Percentiles rank a stretch among this genome's conserved stretches.
phyloP scores from a whole-genome alignment of 2,888 invertebrate genomes.

The Stenchaetothrips biformis region DNA sequence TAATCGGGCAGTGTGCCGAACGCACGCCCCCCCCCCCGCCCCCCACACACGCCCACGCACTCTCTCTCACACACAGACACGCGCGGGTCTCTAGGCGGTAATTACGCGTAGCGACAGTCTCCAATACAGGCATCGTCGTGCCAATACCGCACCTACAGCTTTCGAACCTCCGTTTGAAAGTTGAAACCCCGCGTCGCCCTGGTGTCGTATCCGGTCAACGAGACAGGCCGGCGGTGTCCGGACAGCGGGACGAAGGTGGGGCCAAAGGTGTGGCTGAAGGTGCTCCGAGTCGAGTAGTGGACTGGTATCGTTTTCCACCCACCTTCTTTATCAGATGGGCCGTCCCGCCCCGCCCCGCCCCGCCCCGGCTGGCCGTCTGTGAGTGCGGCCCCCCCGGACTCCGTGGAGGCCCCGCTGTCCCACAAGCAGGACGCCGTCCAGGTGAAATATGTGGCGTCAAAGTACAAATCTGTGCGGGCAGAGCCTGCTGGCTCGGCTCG shows the following conservation, averaged over 20 bases:
- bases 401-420: not conserved
- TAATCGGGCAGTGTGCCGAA: conserved; percentile 1
- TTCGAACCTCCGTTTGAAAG: too few relatives aligned
- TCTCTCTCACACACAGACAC: not conserved
- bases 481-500: too few relatives aligned
- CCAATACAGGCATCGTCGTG: not conserved
- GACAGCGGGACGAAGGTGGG: too few relatives aligned
- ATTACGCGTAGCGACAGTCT: not conserved
- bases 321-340: not conserved
- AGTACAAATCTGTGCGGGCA: not conserved
- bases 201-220: too few relatives aligned
- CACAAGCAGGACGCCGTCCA: not conserved
- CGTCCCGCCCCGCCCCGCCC: not conserved
- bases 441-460: conserved; percentile 5
- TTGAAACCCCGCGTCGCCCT: too few relatives aligned
- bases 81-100: not conserved
- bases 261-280: too few relatives aligned
- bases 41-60: not conserved
- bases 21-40: not conserved
- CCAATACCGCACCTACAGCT: not conserved
- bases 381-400: not conserved
- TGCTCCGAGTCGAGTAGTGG: not conserved
- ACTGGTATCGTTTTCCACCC: not conserved
- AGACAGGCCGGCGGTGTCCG: too few relatives aligned
- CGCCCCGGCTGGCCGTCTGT: not conserved